Percentiles rank a stretch among this genome's conserved stretches.
Conservation (phyloP, 1,140 invertebrate species). For the Papilio helenus region DNA sequence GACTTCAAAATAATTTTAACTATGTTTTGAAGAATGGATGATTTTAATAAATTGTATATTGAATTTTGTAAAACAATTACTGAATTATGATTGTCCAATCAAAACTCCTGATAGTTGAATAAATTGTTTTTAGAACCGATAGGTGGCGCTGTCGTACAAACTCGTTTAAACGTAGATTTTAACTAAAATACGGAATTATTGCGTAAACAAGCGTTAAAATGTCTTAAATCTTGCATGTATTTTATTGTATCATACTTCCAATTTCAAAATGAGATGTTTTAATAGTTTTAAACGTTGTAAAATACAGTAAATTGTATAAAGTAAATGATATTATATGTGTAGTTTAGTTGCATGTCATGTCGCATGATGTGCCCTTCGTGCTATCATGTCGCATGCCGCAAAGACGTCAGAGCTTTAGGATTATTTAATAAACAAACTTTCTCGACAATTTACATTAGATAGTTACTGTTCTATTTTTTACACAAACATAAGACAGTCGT, state of each 20-base stretch:
- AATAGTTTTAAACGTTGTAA: neutral
- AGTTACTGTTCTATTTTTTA: too few relatives aligned
- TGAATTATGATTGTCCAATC: neutral
- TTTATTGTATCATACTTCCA: neutral
- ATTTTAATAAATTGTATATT: neutral
- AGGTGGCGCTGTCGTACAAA: neutral
- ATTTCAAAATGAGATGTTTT: neutral
- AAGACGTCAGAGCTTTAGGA: neutral
- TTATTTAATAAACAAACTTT: neutral
- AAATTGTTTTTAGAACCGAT: too few relatives aligned
- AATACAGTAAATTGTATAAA: too few relatives aligned
- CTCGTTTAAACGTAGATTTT: too few relatives aligned
- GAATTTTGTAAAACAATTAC: neutral
- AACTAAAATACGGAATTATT: neutral
- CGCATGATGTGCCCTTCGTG: neutral
- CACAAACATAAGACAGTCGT: too few relatives aligned
- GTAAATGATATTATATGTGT: neutral
- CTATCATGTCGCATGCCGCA: neutral
- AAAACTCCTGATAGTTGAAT: neutral
- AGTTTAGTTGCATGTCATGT: neutral
- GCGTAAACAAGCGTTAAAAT: neutral
- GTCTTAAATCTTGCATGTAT: neutral
- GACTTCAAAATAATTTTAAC: neutral
- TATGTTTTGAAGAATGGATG: neutral
- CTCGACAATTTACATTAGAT: neutral